Evolutionary conservation across 2,113 vertebrate species (phyloP).

Genomic region (Pyrgilauda ruficollis): DNA sequence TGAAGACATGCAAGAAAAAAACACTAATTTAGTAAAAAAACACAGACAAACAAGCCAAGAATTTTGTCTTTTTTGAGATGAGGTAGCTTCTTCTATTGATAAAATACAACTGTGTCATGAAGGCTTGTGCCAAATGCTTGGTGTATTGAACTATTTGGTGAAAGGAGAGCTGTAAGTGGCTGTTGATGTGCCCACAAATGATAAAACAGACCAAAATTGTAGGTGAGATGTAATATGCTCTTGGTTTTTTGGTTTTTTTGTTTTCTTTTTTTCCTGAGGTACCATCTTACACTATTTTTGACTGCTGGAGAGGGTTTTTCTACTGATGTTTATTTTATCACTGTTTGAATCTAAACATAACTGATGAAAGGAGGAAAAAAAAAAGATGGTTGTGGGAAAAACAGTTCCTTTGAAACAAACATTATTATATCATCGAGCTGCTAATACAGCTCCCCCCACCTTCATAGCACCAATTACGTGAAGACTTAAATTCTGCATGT

Average conservation of each 20-base stretch:
- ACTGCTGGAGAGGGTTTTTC: background rate
- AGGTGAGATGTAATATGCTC: background rate
- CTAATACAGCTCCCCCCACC: background rate
- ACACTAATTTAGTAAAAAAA: slow-evolving; percentile 57
- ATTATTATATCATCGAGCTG: background rate
- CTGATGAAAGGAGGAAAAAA: background rate
- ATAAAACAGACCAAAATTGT: background rate
- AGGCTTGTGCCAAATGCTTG: background rate
- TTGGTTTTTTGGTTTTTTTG: background rate
- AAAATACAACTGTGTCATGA: slow-evolving; percentile 48
- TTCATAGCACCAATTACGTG: background rate
- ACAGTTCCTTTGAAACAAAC: background rate
- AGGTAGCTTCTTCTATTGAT: slow-evolving; percentile 44
- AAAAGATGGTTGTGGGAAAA: background rate
- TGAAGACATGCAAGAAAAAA: slow-evolving; percentile 64
- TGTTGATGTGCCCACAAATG: background rate
- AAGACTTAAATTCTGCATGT: background rate
- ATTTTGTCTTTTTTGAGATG: slow-evolving; percentile 23
- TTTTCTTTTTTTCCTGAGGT: background rate
- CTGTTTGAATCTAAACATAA: background rate
- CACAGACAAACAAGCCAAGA: background rate
- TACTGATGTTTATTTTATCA: background rate
- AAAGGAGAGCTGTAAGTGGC: background rate
- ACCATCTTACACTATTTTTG: background rate
- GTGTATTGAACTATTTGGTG: background rate